Evolutionary conservation across 2,888 invertebrate genomes (phyloP), one percentile per base, ranked within the genome.

Genomic region (Drosophila buzzatii): DNA sequence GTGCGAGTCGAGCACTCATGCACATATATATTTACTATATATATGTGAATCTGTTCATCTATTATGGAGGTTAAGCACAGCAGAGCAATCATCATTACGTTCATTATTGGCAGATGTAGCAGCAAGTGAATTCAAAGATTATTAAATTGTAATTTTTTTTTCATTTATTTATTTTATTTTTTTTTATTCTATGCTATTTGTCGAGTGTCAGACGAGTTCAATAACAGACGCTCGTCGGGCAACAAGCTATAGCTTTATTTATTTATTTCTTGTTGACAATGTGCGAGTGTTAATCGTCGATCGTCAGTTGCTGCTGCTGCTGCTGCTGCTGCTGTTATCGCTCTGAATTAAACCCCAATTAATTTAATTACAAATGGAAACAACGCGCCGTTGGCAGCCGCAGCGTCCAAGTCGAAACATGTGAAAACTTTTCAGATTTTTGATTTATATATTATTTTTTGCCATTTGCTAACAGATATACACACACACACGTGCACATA

Each of bases 281-380:
- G 72, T 58, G 63, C 65, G 72, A 73, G 60, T 77, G 74, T 70
- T 82, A 77, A 69, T 75, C 52, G 62, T 39, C 55, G 20, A 27
- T 37, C 57, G 18, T 16, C 41, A 27, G 58, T 44, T 55, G 37
- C 16, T 56, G 56, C 27, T 44, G 62, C 7, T 57, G 53, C 20
- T 52, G 56, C 18, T 44, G 67, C 7, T 58, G 55, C 16, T 49
- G 27, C 27, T 47, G 56, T 31, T 87, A 87, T 87, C 87, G 82
- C 81, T 63, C 68, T 88, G 92, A 91, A 92, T 92, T 92, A 92
- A 92, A 92, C 82, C 85, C 83, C 92, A 92, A 92, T 92, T 92
- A 92, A 92, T 91, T 92, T 90, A 91, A 91, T 90, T 90, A 91
- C 92, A 91, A 92, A 92, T 92, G 86, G 81, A 89, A 90, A 89